A percentile compares a stretch with the other conserved stretches of the same genome.
Evolutionary conservation across 2,888 invertebrate species (phyloP).

Genomic region (Platycheirus albimanus): DNA sequence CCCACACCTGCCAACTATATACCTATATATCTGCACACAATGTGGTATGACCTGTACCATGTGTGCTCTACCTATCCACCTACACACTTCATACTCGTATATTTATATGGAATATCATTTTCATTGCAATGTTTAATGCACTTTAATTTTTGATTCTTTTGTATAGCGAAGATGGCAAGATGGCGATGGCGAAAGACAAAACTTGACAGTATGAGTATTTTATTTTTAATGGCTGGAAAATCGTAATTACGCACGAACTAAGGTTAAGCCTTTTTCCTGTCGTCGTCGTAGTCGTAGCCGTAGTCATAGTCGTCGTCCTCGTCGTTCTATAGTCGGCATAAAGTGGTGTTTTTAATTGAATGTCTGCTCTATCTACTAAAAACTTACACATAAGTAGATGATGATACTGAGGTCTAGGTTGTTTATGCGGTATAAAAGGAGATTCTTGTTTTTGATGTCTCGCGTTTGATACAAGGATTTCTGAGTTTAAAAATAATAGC

Average conservation of each 20-base stretch:
- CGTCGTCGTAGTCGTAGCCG: background rate
- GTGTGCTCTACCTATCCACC: background rate
- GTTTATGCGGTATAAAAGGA: conserved; percentile 10
- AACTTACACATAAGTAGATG: conserved; percentile 6
- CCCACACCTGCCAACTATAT: conserved; percentile 15
- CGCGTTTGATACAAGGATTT: background rate
- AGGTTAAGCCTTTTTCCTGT: conserved; percentile 18
- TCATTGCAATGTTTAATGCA: conserved; percentile 44
- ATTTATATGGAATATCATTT: conserved; percentile 20
- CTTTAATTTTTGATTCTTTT: conserved; percentile 33
- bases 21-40: no score
- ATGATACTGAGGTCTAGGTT: conserved; percentile 37
- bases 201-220: conserved; percentile 19
- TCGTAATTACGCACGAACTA: conserved; percentile 41
- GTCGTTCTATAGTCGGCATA: background rate
- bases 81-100: background rate
- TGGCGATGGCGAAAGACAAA: conserved; percentile 12
- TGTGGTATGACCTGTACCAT: background rate
- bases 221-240: conserved; percentile 52
- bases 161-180: no score
- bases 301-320: background rate
- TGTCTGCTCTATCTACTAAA: conserved; percentile 10
- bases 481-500: background rate
- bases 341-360: conserved; percentile 11
- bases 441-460: background rate